phyloP scores from a whole-genome alignment of 2,888 invertebrate genomes.

The Pristionchus mayeri region DNA sequence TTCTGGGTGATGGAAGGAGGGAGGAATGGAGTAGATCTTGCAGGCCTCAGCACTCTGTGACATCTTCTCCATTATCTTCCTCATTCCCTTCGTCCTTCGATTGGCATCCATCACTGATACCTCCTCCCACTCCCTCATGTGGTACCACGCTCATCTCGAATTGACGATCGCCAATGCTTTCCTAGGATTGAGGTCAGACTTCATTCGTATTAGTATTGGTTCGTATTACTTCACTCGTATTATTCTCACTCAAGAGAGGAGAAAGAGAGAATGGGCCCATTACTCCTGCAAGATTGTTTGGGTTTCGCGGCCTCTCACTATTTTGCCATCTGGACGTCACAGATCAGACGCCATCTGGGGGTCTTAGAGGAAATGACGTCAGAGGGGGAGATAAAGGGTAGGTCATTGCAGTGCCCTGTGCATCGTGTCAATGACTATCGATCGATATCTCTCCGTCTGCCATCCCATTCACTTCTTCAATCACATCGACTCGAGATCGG shows the following conservation, averaged over 20 bases:
- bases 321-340: neutral
- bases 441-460: slow-evolving; percentile 79
- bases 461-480: slow-evolving; percentile 73
- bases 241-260: neutral
- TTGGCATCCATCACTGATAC: slow-evolving; percentile 62
- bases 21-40: no score
- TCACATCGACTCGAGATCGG: slow-evolving; percentile 73
- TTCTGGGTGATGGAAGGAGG: no score
- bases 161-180: slow-evolving; percentile 78
- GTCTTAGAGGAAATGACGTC: neutral
- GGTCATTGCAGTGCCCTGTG: slow-evolving; percentile 77
- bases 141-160: slow-evolving; percentile 78
- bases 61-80: slow-evolving; percentile 84
- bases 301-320: no score
- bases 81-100: slow-evolving; percentile 78
- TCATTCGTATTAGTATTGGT: no score
- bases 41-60: slow-evolving; percentile 86
- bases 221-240: neutral
- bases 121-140: slow-evolving; percentile 81
- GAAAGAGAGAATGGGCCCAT: neutral
- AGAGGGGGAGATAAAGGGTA: no score
- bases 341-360: neutral
- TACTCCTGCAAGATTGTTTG: no score
- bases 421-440: slow-evolving; percentile 79
- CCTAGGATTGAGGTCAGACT: slow-evolving; percentile 77